A percentile compares a stretch with the other conserved stretches of the same genome.
Conservation (phyloP, 2,113 vertebrate genomes). For the Podocnemis expansa region DNA sequence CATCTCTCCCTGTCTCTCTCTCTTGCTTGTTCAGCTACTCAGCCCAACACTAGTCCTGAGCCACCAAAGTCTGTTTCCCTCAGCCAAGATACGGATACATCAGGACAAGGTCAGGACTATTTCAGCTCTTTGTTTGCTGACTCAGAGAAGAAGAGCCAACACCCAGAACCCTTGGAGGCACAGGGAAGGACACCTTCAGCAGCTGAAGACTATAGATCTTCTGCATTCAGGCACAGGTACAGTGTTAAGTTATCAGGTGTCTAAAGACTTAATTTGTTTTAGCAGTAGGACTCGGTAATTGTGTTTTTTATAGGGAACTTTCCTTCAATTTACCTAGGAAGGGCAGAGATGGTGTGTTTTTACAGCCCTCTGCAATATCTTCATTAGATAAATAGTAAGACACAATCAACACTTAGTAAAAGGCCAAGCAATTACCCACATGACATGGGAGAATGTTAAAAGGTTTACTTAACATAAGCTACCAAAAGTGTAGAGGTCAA, state of each 20-base stretch:
- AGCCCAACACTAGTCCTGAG: neutral
- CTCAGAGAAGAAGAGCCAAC: neutral
- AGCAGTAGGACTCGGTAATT: neutral
- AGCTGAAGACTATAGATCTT: neutral
- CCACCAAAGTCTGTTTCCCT: neutral
- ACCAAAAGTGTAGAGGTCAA: neutral
- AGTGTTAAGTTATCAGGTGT: neutral
- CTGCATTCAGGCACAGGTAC: slow-evolving; percentile 56
- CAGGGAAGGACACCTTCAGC: neutral
- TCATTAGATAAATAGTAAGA: neutral
- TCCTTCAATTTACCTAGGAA: neutral
- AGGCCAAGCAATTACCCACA: neutral
- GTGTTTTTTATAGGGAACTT: neutral
- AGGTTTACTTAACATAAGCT: neutral
- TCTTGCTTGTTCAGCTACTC: slow-evolving; percentile 44
- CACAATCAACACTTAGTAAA: neutral
- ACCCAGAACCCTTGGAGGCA: neutral
- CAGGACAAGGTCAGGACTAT: slow-evolving; percentile 32
- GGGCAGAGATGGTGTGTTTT: neutral
- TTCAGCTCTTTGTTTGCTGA: slow-evolving; percentile 53
- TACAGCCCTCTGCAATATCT: neutral
- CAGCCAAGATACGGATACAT: neutral
- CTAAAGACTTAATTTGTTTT: neutral
- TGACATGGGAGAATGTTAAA: neutral
- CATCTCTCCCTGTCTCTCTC: neutral